phyloP scores from a whole-genome alignment of 2,797 vertebrate genomes.

The Astyanax mexicanus region DNA sequence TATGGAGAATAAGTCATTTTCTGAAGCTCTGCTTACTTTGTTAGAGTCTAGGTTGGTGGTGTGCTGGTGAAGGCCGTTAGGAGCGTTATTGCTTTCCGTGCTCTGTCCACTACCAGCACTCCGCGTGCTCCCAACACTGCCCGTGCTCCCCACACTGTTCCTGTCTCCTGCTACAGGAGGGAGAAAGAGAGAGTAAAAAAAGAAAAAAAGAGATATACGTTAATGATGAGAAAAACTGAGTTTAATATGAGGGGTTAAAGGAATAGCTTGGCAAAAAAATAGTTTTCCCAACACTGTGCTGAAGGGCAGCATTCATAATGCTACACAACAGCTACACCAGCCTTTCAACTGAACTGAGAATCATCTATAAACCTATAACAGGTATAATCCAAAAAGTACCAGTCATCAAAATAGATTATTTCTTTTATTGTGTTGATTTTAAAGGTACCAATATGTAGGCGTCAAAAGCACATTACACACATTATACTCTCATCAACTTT shows the following conservation, averaged over 20 bases:
- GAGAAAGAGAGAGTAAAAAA: slow-evolving; percentile 8
- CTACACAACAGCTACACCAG: too few relatives aligned
- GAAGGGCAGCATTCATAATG: too few relatives aligned
- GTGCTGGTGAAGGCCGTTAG: slow-evolving; percentile 67
- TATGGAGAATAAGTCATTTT: too few relatives aligned
- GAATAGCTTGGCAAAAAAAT: not conserved
- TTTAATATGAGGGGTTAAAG: not conserved
- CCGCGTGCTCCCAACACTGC: slow-evolving; percentile 91
- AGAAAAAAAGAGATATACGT: not conserved
- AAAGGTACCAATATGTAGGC: too few relatives aligned
- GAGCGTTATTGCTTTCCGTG: slow-evolving; percentile 84
- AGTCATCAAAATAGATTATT: too few relatives aligned
- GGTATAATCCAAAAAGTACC: too few relatives aligned
- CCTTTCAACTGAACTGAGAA: too few relatives aligned
- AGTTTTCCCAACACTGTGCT: not conserved
- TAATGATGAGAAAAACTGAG: not conserved
- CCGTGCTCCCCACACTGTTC: slow-evolving; percentile 92
- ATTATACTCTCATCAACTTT: too few relatives aligned
- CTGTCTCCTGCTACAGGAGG: slow-evolving; percentile 82
- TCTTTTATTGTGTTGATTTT: too few relatives aligned
- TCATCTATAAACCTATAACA: too few relatives aligned
- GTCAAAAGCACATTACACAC: too few relatives aligned
- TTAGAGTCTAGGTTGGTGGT: slow-evolving; percentile 59
- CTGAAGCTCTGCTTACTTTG: slow-evolving; percentile 58
- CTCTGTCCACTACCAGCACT: slow-evolving; percentile 96